Evolutionary conservation across 2,113 vertebrate species (phyloP), one percentile per base, ranked within the genome.

Genomic region (Sylvilagus bachmani): DNA sequence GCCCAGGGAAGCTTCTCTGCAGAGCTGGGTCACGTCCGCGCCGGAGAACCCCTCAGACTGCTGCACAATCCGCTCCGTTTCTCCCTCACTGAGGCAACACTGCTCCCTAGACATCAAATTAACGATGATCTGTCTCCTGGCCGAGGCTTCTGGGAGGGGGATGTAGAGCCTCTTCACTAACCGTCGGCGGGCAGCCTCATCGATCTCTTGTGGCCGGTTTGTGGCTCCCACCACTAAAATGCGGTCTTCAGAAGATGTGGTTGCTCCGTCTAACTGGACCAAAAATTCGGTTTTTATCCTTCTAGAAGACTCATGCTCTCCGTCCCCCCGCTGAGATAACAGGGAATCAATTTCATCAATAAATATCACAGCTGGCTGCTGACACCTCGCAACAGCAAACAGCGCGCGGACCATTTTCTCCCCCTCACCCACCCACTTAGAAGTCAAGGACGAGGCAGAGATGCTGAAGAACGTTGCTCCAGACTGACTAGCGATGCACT

Each of bases 391-490:
- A 14, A 99, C 99, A 24, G 99, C 97, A 5, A 99, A 99, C 95
- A 99, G 97, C 0, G 99, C 99, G 5, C 99, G 99, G 12, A 99
- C 99, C 99, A 99, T 99, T 97, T 99, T 99, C 84, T 99, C 99
- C 6, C 99, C 99, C 93, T 99, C 99, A 0, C 99, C 99, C 13
- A 99, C 99, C 99, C 99, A 99, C 24, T 99, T 99, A 85, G 99
- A 99, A 77, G 99, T 99, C 79, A 99, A 98, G 0, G 99, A 99
- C 16, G 99, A 99, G 33, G 99, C 99, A 27, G 99, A 99, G 96
- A 99, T 99, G 97, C 99, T 99, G 55, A 99, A 99, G 98, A 99
- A 99, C 0, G 99, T 99, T 0, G 99, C 99, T 24, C 99, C 99
- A 5, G 99, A 99, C 90, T 99, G 99, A 95, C 99, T 99, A 0